Evolutionary conservation across 2,888 invertebrate genomes (phyloP).

Genomic region (Abrostola triplasia): DNA sequence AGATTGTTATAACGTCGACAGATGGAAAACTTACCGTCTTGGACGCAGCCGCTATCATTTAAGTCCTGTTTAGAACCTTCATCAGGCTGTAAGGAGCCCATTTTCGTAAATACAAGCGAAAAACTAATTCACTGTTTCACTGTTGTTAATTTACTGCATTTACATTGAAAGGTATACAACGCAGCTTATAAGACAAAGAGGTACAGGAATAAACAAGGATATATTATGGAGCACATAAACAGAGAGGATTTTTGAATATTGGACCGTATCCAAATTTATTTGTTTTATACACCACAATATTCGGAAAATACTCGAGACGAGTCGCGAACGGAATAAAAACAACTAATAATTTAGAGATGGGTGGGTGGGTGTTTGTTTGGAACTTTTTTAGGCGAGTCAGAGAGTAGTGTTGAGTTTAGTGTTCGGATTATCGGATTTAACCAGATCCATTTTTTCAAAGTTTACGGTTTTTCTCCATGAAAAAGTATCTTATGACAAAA

Average conservation of each 20-base stretch:
- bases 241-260: conserved; percentile 39
- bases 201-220: conserved; percentile 40
- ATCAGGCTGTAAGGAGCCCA: conserved; percentile 69
- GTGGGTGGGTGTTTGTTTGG: too few species aligned
- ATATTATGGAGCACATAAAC: conserved; percentile 41
- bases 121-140: conserved; percentile 13
- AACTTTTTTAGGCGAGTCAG: too few species aligned
- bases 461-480: too few species aligned
- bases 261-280: conserved; percentile 51
- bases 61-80: conserved; percentile 63
- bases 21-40: conserved; percentile 65
- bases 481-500: too few species aligned
- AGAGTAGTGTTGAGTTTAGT: too few species aligned
- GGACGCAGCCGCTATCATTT: conserved; percentile 53
- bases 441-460: too few species aligned
- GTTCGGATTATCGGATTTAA: too few species aligned
- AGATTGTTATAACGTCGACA: background rate
- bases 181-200: conserved; percentile 45
- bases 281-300: conserved; percentile 27
- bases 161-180: conserved; percentile 38
- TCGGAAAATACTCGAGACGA: conserved; percentile 12
- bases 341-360: conserved; percentile 7
- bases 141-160: conserved; percentile 27
- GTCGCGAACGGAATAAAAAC: conserved; percentile 25
- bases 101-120: conserved; percentile 53